Conservation (phyloP, 2,797 vertebrate genomes). For the Myotis daubentonii region DNA sequence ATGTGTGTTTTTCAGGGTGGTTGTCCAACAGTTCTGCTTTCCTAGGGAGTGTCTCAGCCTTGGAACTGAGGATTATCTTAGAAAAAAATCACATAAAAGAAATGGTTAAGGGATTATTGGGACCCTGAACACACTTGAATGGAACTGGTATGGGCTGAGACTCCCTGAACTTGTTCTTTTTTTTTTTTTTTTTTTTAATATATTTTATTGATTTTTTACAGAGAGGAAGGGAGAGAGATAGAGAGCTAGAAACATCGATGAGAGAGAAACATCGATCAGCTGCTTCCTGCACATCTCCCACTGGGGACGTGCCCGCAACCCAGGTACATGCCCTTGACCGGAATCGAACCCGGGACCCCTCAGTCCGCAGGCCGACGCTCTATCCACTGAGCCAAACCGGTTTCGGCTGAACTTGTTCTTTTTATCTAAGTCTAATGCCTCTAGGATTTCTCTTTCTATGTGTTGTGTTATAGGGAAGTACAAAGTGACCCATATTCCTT, state of each 20-base stretch:
- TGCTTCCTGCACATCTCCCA: no score
- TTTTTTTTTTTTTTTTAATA: no score
- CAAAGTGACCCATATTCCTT: neutral
- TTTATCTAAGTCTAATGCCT: neutral
- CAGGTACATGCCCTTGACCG: no score
- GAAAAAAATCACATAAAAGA: constrained; percentile 42
- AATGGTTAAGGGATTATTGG: neutral
- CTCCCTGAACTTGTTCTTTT: constrained; percentile 30
- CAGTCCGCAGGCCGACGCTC: no score
- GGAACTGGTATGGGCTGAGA: neutral
- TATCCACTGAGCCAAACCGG: no score
- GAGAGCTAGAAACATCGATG: no score
- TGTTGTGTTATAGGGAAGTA: neutral
- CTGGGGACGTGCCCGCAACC: no score
- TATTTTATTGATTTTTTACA: no score
- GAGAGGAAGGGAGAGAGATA: no score
- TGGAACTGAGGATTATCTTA: neutral
- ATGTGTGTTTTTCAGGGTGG: neutral
- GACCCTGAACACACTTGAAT: neutral
- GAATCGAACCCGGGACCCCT: no score
- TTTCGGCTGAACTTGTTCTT: constrained; percentile 37
- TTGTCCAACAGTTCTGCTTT: neutral
- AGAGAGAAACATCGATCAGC: no score
- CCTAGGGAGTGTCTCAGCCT: neutral
- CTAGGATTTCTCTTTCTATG: constrained; percentile 1